Percentiles rank a stretch among this genome's conserved stretches.
Conservation (phyloP, 2,888 invertebrate genomes). For the Drosophila birchii region DNA sequence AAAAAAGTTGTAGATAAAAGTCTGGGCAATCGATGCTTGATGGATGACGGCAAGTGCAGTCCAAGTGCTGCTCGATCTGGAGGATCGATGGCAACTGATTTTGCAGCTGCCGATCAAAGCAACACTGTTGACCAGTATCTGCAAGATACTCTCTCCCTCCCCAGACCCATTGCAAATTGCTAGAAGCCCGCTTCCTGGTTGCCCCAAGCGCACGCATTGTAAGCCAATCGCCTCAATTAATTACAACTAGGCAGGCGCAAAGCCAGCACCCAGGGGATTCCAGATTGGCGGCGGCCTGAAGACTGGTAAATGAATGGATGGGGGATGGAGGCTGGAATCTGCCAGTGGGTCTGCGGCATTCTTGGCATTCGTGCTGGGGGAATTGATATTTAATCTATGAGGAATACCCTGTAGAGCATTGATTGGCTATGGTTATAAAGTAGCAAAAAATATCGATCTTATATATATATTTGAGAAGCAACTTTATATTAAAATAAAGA, state of each 20-base stretch:
- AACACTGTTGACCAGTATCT: constrained; percentile 25
- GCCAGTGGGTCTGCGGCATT: constrained; percentile 60
- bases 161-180: constrained; percentile 61
- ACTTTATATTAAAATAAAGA: not conserved
- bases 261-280: constrained; percentile 41
- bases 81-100: constrained; percentile 73
- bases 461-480: not conserved
- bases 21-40: constrained; percentile 40
- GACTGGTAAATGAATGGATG: constrained; percentile 12
- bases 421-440: not conserved
- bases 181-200: constrained; percentile 69
- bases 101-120: constrained; percentile 74
- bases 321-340: constrained; percentile 28
- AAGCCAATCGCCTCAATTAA: constrained; percentile 73
- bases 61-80: constrained; percentile 20
- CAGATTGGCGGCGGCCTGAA: constrained; percentile 17
- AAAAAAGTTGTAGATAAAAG: not conserved
- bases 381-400: constrained; percentile 49
- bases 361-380: constrained; percentile 42
- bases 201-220: constrained; percentile 61
- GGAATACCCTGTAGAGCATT: constrained; percentile 12
- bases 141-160: constrained; percentile 6
- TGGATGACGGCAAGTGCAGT: constrained; percentile 49
- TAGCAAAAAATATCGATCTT: not conserved
- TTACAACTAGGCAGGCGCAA: constrained; percentile 67